Base-by-base conservation (phyloP, 2,113 vertebrate genomes). In the Micronycteris hirsuta region DNA sequence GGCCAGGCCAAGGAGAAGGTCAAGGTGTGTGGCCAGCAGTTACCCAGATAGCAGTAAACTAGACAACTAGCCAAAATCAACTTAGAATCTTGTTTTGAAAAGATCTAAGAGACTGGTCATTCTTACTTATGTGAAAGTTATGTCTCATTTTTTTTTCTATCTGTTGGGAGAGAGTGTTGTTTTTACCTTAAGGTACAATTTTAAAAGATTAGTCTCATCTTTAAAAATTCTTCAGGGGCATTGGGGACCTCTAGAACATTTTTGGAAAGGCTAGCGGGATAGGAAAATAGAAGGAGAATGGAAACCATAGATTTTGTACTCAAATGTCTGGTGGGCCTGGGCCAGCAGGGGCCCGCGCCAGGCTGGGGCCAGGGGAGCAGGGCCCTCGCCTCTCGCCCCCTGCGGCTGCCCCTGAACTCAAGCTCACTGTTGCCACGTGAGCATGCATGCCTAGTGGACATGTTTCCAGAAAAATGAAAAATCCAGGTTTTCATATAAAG, bases 401-500 rank as follows among this genome's bases (percentile, higher is more conserved):
- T 1, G 0, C 33, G 13, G 80, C 91, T n/a, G 45, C 28, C 33
- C 33, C 73, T 78, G 19, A 31, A 8, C 1, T 13, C n/a, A 31
- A 0, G 1, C 16, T 22, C 52, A 15, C 28, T 19, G 13, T 26
- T 33, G 84, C 43, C 45, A 24, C 11, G 15, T 20, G 52, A 49
- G 43, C 14, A 0, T 20, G 41, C 15, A 7, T 52, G 76, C 20
- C 54, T 38, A 24, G 41, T 31, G 73, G 49, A 91, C 38, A 10
- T 70, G 68, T 90, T 93, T 84, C 78, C 76, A 95, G 84, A 97
- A 36, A 87, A 91, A 87, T 83, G 80, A 90, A 80, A 89, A 92
- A 0, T 61, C 81, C 22, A 61, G 14, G 77, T 70, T 95, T 96
- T 95, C 58, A 36, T 73, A 95, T 78, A 90, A 93, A 90, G 80